phyloP scores from a whole-genome alignment of 2,888 invertebrate genomes.

The Protophormia terraenovae region DNA sequence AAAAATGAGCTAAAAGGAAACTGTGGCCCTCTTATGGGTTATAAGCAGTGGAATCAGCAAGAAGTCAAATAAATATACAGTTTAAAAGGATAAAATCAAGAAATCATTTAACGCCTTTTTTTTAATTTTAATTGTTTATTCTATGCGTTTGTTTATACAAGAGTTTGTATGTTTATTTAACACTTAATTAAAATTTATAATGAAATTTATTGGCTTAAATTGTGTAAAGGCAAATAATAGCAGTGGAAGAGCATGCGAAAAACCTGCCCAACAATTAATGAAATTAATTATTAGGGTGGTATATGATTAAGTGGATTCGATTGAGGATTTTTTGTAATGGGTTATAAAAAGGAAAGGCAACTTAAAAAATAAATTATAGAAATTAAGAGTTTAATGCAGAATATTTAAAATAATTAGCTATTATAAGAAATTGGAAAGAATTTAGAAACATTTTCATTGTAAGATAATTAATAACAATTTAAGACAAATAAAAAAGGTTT shows the following conservation, averaged over 20 bases:
- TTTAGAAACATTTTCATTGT: no score
- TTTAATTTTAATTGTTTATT: neutral
- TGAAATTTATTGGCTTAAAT: conserved; percentile 3
- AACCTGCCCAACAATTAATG: neutral
- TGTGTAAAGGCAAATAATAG: neutral
- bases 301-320: neutral
- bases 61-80: neutral
- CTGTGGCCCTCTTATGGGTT: neutral
- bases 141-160: neutral
- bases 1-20: neutral
- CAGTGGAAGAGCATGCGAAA: no score
- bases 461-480: no score
- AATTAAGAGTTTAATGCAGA: no score
- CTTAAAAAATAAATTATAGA: no score
- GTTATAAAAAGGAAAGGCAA: no score
- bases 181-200: conserved; percentile 22
- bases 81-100: neutral
- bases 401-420: no score
- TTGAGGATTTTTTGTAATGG: no score
- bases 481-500: no score
- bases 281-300: neutral
- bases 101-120: neutral
- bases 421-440: no score
- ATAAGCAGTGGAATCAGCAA: neutral
- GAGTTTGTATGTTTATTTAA: neutral